A percentile compares a stretch with the other conserved stretches of the same genome.
phyloP scores from a whole-genome alignment of 2,797 vertebrate genomes.

The Trachurus trachurus region DNA sequence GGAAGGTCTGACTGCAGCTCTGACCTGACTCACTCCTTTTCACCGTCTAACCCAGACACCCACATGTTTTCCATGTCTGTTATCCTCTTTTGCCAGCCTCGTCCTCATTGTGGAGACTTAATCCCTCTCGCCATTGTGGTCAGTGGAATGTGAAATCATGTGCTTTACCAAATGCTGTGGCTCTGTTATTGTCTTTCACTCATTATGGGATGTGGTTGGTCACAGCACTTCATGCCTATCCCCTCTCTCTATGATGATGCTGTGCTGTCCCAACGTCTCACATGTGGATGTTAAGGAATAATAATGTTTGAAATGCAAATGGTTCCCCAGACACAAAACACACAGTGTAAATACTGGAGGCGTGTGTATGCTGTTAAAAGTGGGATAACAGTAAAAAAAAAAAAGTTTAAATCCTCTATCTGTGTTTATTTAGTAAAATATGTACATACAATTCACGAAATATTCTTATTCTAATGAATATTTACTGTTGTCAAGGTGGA shows the following conservation, averaged over 20 bases:
- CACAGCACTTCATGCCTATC: background rate
- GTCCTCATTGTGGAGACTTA: conserved; percentile 68
- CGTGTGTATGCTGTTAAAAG: background rate
- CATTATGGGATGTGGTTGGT: conserved; percentile 38
- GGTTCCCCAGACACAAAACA: background rate
- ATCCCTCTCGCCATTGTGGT: conserved; percentile 70
- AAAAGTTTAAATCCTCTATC: background rate
- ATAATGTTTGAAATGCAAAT: background rate
- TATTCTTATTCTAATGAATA: too few relatives aligned
- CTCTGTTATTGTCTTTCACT: conserved; percentile 49
- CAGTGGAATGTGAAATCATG: conserved; percentile 78
- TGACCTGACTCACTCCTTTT: conserved; percentile 53
- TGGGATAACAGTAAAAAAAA: background rate
- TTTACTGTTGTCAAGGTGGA: too few relatives aligned
- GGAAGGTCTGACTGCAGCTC: conserved; percentile 29
- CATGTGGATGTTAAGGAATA: background rate
- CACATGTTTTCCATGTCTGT: conserved; percentile 66
- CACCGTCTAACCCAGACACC: conserved; percentile 57
- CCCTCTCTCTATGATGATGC: too few relatives aligned
- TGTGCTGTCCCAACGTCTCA: background rate
- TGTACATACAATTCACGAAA: background rate
- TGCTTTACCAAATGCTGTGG: conserved; percentile 53
- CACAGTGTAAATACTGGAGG: background rate
- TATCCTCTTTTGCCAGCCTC: conserved; percentile 60
- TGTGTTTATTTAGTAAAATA: background rate